Conservation (phyloP, 2,113 vertebrate genomes). For the Silurus meridionalis region DNA sequence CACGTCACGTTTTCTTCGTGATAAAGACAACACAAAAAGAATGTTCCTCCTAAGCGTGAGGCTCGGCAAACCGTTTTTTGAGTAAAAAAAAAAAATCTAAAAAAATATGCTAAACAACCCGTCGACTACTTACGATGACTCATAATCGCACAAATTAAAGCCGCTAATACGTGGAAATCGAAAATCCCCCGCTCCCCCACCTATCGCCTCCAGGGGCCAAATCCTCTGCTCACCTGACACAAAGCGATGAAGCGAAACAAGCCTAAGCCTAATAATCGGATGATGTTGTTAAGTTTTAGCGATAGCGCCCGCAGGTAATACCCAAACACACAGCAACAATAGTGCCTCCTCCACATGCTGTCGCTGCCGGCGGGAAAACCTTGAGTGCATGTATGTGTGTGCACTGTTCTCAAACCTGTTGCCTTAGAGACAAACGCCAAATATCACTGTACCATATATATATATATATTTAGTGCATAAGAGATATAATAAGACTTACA, state of each 20-base stretch:
- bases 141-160: constrained; percentile 46
- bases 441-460: not conserved
- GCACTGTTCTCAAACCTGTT: constrained; percentile 73
- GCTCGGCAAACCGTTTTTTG: not conserved
- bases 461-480: not conserved
- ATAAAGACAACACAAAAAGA: not conserved
- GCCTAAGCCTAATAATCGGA: constrained; percentile 83
- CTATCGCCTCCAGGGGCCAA: constrained; percentile 67
- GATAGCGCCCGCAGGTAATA: constrained; percentile 77
- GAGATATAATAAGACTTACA: too few relatives aligned
- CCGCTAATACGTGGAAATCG: constrained; percentile 26
- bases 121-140: constrained; percentile 39
- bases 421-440: constrained; percentile 51
- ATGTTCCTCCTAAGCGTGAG: not conserved
- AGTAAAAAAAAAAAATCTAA: constrained; percentile 1
- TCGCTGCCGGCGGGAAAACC: constrained; percentile 55
- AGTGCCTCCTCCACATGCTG: constrained; percentile 77
- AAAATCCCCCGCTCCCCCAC: constrained; percentile 51
- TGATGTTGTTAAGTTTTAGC: constrained; percentile 74
- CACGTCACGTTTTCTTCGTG: not conserved
- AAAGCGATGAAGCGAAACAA: constrained; percentile 78
- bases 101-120: constrained; percentile 34
- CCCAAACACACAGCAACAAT: constrained; percentile 76
- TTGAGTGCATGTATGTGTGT: constrained; percentile 70
- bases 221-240: constrained; percentile 79